Evolutionary conservation across 35 echinoderm and acorn worm species (phyloP).

Genomic region (Chiridota heheva): DNA sequence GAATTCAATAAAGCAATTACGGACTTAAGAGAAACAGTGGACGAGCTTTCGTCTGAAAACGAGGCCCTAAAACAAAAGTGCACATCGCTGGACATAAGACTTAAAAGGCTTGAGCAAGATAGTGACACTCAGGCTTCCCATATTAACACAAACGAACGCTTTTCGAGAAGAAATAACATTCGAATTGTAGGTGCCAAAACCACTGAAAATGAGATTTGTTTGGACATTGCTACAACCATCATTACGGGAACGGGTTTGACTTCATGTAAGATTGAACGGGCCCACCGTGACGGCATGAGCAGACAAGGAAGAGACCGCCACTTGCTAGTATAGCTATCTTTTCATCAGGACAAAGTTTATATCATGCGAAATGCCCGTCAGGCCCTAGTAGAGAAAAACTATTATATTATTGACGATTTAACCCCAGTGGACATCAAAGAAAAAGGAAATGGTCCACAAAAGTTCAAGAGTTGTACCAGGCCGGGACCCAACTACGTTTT

Average conservation of each 20-base stretch:
- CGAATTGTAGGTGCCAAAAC: slow-evolving; percentile 5
- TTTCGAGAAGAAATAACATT: slow-evolving; percentile 26
- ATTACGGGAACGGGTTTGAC: neutral
- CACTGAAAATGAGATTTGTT: slow-evolving; percentile 11
- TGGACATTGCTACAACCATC: slow-evolving; percentile 2
- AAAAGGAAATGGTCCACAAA: too few species aligned
- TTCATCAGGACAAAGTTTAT: slow-evolving; percentile 1
- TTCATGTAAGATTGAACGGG: neutral
- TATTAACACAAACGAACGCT: too few species aligned
- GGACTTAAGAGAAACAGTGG: too few species aligned
- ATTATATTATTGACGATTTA: neutral
- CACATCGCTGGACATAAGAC: too few species aligned
- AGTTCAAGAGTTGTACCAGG: too few species aligned
- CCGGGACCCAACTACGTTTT: too few species aligned
- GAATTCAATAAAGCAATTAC: too few species aligned
- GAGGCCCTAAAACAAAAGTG: too few species aligned
- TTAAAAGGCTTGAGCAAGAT: too few species aligned
- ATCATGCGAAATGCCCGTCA: slow-evolving; percentile 5
- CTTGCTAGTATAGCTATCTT: neutral
- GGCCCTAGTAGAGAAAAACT: neutral
- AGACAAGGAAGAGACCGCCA: neutral
- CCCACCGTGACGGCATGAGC: neutral
- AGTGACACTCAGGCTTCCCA: too few species aligned
- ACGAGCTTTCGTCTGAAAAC: too few species aligned
- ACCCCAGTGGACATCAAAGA: too few species aligned